These are phyloP conservation scores for Pipistrellus pipistrellus DNA, from an alignment of 2,797 vertebrate species.

Conservation along the genomic window DNA sequence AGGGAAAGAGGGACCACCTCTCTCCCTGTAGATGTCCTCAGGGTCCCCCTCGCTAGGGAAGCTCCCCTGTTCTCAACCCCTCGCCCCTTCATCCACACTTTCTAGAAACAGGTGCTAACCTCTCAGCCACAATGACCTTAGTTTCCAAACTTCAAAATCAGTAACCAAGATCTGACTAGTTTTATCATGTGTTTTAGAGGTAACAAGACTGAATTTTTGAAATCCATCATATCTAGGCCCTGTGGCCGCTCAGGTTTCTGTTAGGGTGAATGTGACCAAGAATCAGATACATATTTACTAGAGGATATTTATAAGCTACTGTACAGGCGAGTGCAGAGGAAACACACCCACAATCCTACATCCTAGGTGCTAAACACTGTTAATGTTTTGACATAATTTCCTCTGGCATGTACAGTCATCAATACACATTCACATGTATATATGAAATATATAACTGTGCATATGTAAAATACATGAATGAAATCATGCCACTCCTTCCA, in stretches of 20 bases:
- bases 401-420: neutral
- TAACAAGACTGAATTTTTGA: neutral
- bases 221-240: neutral
- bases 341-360: neutral
- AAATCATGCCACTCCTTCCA: neutral
- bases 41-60: neutral
- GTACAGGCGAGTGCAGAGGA: neutral
- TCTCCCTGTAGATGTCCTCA: neutral
- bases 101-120: neutral
- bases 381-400: neutral
- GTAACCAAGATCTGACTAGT: neutral
- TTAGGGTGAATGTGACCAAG: neutral
- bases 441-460: neutral
- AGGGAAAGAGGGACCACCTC: neutral
- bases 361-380: too few relatives aligned
- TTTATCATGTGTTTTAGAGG: neutral
- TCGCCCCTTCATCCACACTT: neutral
- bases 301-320: neutral
- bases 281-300: neutral
- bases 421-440: neutral
- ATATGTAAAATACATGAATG: neutral
- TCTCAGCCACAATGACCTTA: neutral
- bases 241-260: neutral
- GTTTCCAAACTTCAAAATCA: conserved; percentile 14
- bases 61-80: neutral